phyloP scores from a whole-genome alignment of 2,797 vertebrate species.

The Eulemur coronatus region DNA sequence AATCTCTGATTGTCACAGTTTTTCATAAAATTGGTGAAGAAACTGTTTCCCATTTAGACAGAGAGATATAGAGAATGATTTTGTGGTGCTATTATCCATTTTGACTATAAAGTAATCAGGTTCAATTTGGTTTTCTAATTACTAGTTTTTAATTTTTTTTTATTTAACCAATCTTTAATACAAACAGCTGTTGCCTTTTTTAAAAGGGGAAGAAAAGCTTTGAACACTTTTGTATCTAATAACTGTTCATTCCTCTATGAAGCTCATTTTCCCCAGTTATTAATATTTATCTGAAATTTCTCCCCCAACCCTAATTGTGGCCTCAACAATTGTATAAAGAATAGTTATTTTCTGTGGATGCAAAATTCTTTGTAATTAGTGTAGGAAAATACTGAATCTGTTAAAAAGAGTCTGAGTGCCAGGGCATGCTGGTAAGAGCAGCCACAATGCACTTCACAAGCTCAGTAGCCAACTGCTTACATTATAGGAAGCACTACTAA shows the following conservation, averaged over 20 bases:
- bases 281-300: neutral
- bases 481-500: neutral
- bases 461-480: neutral
- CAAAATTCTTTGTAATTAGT: constrained; percentile 34
- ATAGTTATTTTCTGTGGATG: neutral
- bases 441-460: neutral
- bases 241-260: neutral
- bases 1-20: neutral
- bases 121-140: neutral
- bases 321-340: neutral
- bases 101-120: neutral
- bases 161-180: too few relatives aligned
- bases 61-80: neutral
- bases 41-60: neutral
- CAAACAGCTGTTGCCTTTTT: too few relatives aligned
- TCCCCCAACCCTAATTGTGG: neutral
- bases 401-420: neutral
- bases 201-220: too few relatives aligned
- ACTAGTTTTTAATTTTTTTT: neutral
- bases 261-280: neutral
- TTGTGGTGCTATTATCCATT: neutral
- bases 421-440: neutral
- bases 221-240: neutral
- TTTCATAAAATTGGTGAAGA: neutral
- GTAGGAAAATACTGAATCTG: neutral